These are phyloP conservation scores for Scyliorhinus canicula DNA, from an alignment of 2,797 vertebrate genomes.

Conservation along the genomic window DNA sequence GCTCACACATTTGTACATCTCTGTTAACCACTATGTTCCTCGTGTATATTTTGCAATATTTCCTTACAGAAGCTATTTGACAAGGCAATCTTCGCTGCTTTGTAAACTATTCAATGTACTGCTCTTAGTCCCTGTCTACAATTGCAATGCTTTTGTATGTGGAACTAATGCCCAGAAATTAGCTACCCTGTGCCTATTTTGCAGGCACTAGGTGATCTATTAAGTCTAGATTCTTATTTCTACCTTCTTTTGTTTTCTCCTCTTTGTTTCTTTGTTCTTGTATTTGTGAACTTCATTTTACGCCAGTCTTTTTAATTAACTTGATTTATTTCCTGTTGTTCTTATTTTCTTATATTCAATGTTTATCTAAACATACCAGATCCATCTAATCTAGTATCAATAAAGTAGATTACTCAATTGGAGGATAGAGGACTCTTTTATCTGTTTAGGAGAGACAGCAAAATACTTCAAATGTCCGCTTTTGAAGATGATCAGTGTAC, in stretches of 20 bases:
- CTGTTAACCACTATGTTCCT: background rate
- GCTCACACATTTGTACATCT: background rate
- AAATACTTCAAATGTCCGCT: background rate
- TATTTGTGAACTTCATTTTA: background rate
- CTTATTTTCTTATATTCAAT: slow-evolving; percentile 9
- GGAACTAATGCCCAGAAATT: background rate
- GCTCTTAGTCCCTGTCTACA: background rate
- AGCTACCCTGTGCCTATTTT: background rate
- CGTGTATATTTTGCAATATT: background rate
- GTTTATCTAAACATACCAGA: background rate
- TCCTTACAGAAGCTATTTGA: background rate
- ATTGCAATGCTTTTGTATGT: background rate
- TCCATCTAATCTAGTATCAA: background rate
- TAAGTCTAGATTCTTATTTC: background rate
- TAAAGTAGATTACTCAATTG: background rate
- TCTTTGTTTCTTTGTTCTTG: slow-evolving; percentile 1
- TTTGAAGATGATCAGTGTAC: background rate
- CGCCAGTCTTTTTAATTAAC: background rate
- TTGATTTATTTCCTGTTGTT: background rate
- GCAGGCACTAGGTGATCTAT: background rate
- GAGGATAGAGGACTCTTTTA: background rate
- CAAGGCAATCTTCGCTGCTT: background rate
- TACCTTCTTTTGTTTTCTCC: background rate
- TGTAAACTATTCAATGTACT: background rate
- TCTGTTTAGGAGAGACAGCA: background rate